Evolutionary conservation across 2,888 invertebrate genomes (phyloP).

Genomic region (Calliphora vomitoria): DNA sequence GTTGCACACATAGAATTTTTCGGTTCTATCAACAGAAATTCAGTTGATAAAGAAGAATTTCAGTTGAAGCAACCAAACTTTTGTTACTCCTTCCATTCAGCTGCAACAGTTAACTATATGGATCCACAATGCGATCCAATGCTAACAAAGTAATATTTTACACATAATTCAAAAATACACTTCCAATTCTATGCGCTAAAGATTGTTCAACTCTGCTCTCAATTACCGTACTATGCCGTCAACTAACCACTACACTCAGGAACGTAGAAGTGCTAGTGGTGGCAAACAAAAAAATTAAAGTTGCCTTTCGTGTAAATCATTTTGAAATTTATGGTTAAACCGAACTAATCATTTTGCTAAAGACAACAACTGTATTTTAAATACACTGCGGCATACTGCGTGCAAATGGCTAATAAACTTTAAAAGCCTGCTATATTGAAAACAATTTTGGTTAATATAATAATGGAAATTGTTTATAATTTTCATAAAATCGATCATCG

Average conservation of each 20-base stretch:
- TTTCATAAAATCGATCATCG: conserved; percentile 46
- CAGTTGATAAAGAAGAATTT: too few species aligned
- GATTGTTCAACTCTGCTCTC: conserved; percentile 24
- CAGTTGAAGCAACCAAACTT: too few species aligned
- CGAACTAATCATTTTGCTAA: conserved; percentile 64
- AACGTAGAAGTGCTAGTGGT: conserved; percentile 35
- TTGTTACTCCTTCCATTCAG: too few species aligned
- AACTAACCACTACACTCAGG: background rate
- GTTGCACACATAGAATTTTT: too few species aligned
- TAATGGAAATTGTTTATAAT: conserved; percentile 58
- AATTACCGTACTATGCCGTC: background rate
- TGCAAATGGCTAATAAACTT: conserved; percentile 65
- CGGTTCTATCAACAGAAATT: too few species aligned
- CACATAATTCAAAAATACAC: too few species aligned
- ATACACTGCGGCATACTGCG: conserved; percentile 49
- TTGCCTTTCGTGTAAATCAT: conserved; percentile 69
- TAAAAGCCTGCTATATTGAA: conserved; percentile 32
- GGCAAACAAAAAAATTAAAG: conserved; percentile 18
- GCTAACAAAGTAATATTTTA: too few species aligned
- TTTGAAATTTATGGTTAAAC: conserved; percentile 70
- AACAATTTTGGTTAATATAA: conserved; percentile 49
- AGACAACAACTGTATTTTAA: conserved; percentile 68
- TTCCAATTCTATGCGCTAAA: background rate
- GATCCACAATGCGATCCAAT: too few species aligned
- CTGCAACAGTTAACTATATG: too few species aligned